A percentile compares a stretch with the other conserved stretches of the same genome.
phyloP scores from a whole-genome alignment of 2,797 vertebrate species.

The Clarias fuscus region DNA sequence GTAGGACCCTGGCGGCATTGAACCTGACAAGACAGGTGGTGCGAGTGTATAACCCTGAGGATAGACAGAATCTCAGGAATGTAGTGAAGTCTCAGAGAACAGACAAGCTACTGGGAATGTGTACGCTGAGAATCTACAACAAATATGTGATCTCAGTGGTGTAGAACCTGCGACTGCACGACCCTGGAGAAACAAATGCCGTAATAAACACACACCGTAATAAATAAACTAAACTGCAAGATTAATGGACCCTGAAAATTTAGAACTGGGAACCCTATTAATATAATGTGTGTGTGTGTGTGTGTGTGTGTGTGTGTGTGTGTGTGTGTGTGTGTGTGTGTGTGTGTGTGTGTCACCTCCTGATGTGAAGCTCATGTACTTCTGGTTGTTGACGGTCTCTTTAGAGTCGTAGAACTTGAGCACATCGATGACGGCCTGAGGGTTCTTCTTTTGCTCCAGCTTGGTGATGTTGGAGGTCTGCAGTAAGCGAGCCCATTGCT shows the following conservation, averaged over 20 bases:
- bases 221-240: neutral
- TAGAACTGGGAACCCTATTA: neutral
- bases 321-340: constrained; percentile 10
- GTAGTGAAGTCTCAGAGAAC: neutral
- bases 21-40: no score
- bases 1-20: no score
- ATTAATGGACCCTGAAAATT: neutral
- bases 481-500: constrained; percentile 95
- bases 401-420: constrained; percentile 99
- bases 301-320: no score
- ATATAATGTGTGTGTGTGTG: no score
- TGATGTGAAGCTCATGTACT: constrained; percentile 99
- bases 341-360: constrained; percentile 78
- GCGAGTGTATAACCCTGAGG: no score
- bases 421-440: constrained; percentile 95
- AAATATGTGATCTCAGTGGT: neutral
- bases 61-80: no score
- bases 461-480: constrained; percentile 99
- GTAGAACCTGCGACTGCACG: neutral
- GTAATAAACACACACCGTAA: no score
- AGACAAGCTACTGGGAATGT: neutral
- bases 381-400: constrained; percentile 99
- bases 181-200: neutral
- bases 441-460: constrained; percentile 99
- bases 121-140: neutral